Conservation (phyloP, 2,888 invertebrate species). For the Syrphus vitripennis region DNA sequence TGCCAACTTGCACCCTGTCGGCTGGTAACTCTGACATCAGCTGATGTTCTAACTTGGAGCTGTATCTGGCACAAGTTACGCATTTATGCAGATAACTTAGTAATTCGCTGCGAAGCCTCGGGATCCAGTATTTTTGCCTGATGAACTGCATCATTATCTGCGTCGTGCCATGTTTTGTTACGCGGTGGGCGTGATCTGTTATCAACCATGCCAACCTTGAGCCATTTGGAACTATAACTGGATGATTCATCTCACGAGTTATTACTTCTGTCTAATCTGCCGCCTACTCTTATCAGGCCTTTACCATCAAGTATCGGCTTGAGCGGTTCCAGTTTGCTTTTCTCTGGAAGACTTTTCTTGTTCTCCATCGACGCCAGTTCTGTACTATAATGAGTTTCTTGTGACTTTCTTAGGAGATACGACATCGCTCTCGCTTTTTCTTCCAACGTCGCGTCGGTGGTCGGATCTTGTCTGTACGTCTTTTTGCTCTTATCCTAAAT, state of each 20-base stretch:
- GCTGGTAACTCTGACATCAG: too few relatives aligned
- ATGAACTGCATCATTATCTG: constrained; percentile 53
- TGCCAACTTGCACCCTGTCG: too few relatives aligned
- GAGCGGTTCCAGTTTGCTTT: too few relatives aligned
- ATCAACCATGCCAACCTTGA: constrained; percentile 45
- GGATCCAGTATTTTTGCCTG: constrained; percentile 28
- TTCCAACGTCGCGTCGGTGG: background rate
- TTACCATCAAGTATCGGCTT: too few relatives aligned
- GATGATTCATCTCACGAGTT: constrained; percentile 56
- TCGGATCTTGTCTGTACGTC: background rate
- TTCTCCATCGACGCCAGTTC: background rate
- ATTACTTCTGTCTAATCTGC: background rate
- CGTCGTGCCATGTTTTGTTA: constrained; percentile 20
- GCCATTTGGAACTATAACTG: constrained; percentile 69
- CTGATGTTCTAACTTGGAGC: too few relatives aligned
- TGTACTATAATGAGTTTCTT: background rate
- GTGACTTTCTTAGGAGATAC: background rate
- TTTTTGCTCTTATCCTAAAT: background rate
- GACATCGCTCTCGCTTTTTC: background rate
- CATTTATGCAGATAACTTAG: too few relatives aligned
- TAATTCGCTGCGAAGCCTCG: background rate
- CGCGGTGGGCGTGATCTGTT: constrained; percentile 26
- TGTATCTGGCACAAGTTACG: too few relatives aligned
- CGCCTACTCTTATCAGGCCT: background rate
- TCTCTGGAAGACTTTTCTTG: too few relatives aligned